Evolutionary conservation across 2,888 invertebrate species (phyloP).

Genomic region (Drosophila greeni): DNA sequence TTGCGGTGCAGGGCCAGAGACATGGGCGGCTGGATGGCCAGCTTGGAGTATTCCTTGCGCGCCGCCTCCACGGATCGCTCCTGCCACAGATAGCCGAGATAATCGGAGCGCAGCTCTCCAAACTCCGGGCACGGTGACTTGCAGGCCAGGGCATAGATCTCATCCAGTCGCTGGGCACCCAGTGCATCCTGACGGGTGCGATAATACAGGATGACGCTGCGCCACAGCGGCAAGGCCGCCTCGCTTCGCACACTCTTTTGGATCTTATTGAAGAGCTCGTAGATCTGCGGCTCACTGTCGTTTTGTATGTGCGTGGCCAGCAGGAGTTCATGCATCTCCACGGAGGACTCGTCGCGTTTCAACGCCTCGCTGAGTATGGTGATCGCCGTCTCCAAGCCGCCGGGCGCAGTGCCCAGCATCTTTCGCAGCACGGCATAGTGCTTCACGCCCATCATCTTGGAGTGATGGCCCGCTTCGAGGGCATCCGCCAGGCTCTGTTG

Average conservation of each 20-base stretch:
- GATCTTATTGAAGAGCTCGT: slow-evolving; percentile 76
- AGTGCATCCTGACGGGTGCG: slow-evolving; percentile 62
- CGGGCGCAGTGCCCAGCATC: slow-evolving; percentile 51
- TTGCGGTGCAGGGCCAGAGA: slow-evolving; percentile 81
- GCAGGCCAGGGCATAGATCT: slow-evolving; percentile 70
- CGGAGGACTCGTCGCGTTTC: slow-evolving; percentile 74
- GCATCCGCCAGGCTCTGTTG: slow-evolving; percentile 80
- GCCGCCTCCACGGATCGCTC: slow-evolving; percentile 79
- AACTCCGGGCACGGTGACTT: slow-evolving; percentile 64
- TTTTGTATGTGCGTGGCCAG: slow-evolving; percentile 79
- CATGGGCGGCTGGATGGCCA: slow-evolving; percentile 82
- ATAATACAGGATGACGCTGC: slow-evolving; percentile 70
- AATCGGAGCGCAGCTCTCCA: slow-evolving; percentile 67
- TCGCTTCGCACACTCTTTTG: slow-evolving; percentile 55
- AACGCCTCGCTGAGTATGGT: slow-evolving; percentile 78
- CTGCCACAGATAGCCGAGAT: slow-evolving; percentile 62
- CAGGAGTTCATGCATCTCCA: slow-evolving; percentile 79
- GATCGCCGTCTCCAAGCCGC: slow-evolving; percentile 52
- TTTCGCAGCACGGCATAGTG: slow-evolving; percentile 78
- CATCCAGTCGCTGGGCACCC: slow-evolving; percentile 57
- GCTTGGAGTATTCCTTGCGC: slow-evolving; percentile 82
- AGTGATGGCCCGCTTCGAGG: slow-evolving; percentile 80
- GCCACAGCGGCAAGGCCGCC: slow-evolving; percentile 68
- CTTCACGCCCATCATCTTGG: slow-evolving; percentile 79
- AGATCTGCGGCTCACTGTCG: slow-evolving; percentile 78